Evolutionary conservation across 2,888 invertebrate species (phyloP), one percentile per base, ranked within the genome.

Genomic region (Arctia plantaginis): DNA sequence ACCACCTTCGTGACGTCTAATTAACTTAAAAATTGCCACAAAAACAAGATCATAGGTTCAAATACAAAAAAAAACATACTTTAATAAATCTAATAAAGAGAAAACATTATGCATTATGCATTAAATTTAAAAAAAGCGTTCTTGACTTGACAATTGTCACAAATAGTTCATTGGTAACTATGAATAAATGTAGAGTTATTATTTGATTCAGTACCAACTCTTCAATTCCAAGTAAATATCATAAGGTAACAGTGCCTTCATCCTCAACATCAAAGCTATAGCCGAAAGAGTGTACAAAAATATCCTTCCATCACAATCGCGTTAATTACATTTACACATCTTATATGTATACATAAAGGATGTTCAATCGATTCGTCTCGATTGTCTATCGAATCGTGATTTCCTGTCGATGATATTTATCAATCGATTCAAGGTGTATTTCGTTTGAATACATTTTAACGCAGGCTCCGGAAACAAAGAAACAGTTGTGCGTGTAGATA

Each of bases 341-440:
- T 80, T 84, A 84, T 79, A 88, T 55, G n/a, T 55, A 55, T 82
- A 85, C 83, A 88, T 88, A 87, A 87, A 88, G 86, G 87, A 87
- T 89, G 86, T 88, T 84, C 80, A 89, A 90, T 90, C 88, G 85
- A 91, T 91, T 91, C 86, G 89, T 82, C 79, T 85, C 88, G 90
- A 88, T 88, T 87, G 88, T 89, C 88, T 87, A 86, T 85, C 82
- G 82, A 85, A 83, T 89, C 91, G 91, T 91, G 91, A 90, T 90
- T 90, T 91, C 91, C 91, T 89, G 85, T 87, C 85, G 87, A 80
- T 82, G 82, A 82, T 82, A 77, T 82, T 84, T 85, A 81, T 87
- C 83, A 85, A 83, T 82, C 76, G 82, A 83, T 82, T 87, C 86
- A 87, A 87, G 83, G 84, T 83, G 83, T 84, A 76, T 86, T 86